Evolutionary conservation across 2,797 vertebrate species (phyloP).

Genomic region (Macropodus opercularis): DNA sequence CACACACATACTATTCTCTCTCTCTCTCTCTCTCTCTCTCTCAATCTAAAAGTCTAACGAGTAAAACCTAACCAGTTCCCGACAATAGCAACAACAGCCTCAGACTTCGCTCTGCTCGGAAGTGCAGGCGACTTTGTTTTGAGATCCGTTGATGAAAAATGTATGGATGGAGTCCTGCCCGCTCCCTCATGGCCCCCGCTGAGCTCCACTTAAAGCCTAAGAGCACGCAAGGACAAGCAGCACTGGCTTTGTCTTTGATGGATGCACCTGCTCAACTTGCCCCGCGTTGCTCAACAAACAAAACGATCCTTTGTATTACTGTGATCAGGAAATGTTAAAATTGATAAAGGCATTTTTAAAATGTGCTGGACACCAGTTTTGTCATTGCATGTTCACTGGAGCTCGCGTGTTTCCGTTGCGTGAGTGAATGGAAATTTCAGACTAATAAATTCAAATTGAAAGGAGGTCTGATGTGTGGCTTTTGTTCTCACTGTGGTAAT

Average conservation of each 20-base stretch:
- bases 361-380: neutral
- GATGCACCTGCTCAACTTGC: slow-evolving; percentile 40
- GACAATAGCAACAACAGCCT: slow-evolving; percentile 36
- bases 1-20: slow-evolving; percentile 12
- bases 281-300: slow-evolving; percentile 24
- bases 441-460: slow-evolving; percentile 44
- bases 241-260: slow-evolving; percentile 49
- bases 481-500: slow-evolving; percentile 53
- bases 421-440: slow-evolving; percentile 25
- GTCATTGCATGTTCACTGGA: neutral
- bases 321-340: slow-evolving; percentile 42
- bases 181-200: slow-evolving; percentile 34
- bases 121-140: slow-evolving; percentile 63
- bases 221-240: slow-evolving; percentile 58
- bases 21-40: too few relatives aligned
- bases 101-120: slow-evolving; percentile 29
- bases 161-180: slow-evolving; percentile 57
- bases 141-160: slow-evolving; percentile 73
- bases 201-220: slow-evolving; percentile 59
- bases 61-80: slow-evolving; percentile 32
- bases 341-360: slow-evolving; percentile 7
- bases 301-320: slow-evolving; percentile 43
- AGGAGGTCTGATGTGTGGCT: slow-evolving; percentile 41
- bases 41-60: slow-evolving; percentile 28
- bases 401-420: slow-evolving; percentile 10